Evolutionary conservation across 1,140 invertebrate species (phyloP), one percentile per base, ranked within the genome.

Genomic region (Cyclargus thomasi): DNA sequence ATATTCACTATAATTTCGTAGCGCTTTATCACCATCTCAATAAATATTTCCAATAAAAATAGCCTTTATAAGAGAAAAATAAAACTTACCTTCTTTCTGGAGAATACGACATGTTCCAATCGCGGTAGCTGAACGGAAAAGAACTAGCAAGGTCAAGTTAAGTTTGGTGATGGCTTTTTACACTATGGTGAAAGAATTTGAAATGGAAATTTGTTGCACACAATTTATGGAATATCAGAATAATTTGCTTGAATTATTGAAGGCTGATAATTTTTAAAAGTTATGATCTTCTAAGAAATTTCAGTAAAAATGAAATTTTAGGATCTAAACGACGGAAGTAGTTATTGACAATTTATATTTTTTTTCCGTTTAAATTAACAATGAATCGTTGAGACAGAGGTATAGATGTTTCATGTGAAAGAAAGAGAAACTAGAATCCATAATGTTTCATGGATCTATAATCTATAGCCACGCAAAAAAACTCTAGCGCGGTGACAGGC

Each of bases 21-120:
- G 2, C 20, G 21, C 7, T 59, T 59, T 11, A 6, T 7, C 8
- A 59, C 10, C 3, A 20, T 21, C 21, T 59, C 55, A 21, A 59
- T 11, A 11, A 66, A 67, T 65, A 53, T 75, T 75, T 75, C 62
- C 75, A 70, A 65, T 75, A 76, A 78, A 53, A 67, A 59, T 69
- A 53, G 20, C 53, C 57, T 73, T 80, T 79, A 73, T 76, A 79
- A 73, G 53, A 71, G 69, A 79, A 74, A 72, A 91, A 84, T 80
- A 81, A 76, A 90, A 92, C 92, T 94, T 94, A 95, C 94, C 94
- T 94, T 93, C 93, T 92, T 90, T 95, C 94, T 86, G 92, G 89
- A 83, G 93, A 92, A 93, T 93, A 93, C 86, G 94, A 95, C 94
- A 95, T 95, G 93, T 94, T 94, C 91, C 91, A 93, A 92, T 94